Conservation (phyloP, 2,888 invertebrate species). For the Cantharis nigra region DNA sequence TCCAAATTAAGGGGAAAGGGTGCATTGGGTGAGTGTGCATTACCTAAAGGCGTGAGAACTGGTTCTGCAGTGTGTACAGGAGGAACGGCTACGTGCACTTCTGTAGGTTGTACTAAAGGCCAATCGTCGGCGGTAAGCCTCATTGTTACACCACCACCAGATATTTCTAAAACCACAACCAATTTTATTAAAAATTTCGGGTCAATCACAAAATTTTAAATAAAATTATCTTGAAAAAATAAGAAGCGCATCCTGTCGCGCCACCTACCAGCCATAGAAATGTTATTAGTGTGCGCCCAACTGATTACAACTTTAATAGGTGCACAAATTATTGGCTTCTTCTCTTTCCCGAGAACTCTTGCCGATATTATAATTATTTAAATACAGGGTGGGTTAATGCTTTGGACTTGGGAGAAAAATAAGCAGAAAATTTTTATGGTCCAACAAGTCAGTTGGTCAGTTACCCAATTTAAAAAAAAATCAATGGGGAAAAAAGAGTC, state of each 20-base stretch:
- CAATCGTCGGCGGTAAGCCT: constrained; percentile 64
- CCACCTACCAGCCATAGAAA: not conserved
- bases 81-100: constrained; percentile 73
- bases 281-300: not conserved
- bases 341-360: too few species aligned
- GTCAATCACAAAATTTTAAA: constrained; percentile 4
- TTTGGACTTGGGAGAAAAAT: too few species aligned
- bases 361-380: too few species aligned
- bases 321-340: not conserved
- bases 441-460: too few species aligned
- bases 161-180: constrained; percentile 39
- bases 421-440: too few species aligned
- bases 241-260: not conserved
- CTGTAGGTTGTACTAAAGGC: constrained; percentile 71
- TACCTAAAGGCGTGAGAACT: constrained; percentile 77
- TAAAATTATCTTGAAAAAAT: not conserved
- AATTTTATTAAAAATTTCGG: constrained; percentile 18
- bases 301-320: not conserved
- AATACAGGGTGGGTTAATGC: too few species aligned
- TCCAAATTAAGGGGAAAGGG: not conserved
- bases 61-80: constrained; percentile 77
- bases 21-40: constrained; percentile 24
- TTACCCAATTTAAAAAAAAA: too few species aligned
- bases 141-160: constrained; percentile 57
- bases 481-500: too few species aligned